Evolutionary conservation across 2,113 vertebrate species (phyloP).

Genomic region (Pontoporia blainvillei): DNA sequence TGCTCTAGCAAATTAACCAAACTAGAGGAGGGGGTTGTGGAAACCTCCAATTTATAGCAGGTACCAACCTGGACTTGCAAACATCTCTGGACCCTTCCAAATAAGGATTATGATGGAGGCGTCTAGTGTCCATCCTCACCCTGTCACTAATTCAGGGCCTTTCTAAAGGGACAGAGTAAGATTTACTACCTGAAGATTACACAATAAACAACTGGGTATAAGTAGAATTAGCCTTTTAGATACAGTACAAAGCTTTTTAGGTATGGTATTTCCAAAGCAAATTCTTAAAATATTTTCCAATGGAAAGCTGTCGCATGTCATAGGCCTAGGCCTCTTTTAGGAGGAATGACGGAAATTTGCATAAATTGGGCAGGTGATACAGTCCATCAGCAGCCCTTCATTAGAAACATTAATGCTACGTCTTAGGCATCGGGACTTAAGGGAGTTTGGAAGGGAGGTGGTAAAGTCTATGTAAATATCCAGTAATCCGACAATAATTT

Average conservation of each 20-base stretch:
- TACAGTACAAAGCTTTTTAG: not conserved
- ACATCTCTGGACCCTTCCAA: not conserved
- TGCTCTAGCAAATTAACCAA: not conserved
- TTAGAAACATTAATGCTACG: not conserved
- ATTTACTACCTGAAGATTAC: not conserved
- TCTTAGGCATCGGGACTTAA: not conserved
- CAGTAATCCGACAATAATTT: not conserved
- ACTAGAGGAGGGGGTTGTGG: not conserved
- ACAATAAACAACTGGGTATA: not conserved
- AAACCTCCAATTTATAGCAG: not conserved
- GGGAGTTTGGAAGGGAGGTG: not conserved
- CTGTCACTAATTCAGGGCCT: not conserved
- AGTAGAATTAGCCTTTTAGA: not conserved
- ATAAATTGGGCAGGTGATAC: not conserved
- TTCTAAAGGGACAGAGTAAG: not conserved
- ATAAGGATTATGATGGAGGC: not conserved
- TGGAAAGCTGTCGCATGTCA: not conserved
- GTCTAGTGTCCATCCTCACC: not conserved
- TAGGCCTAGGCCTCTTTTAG: not conserved
- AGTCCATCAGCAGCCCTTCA: not conserved
- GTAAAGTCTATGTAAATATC: not conserved
- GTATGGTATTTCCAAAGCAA: not conserved
- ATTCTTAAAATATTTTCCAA: not conserved
- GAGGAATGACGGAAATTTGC: not conserved
- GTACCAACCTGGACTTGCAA: not conserved